A percentile compares a stretch with the other conserved stretches of the same genome.
Evolutionary conservation across 1,140 invertebrate genomes (phyloP).

Genomic region (Drosophila suzukii): DNA sequence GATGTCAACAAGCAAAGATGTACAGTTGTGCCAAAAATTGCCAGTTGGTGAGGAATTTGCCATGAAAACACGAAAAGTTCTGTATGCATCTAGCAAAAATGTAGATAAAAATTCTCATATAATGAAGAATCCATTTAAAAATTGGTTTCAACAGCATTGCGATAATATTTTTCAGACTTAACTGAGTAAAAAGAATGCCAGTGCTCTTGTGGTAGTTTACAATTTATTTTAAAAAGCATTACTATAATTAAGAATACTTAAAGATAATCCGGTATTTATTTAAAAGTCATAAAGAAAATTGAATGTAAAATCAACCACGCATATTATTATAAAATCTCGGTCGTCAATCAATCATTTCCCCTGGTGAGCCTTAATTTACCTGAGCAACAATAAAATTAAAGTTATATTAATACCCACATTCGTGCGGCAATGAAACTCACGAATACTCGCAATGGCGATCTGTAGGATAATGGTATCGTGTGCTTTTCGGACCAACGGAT

Average conservation of each 20-base stretch:
- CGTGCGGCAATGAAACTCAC: slow-evolving; percentile 31
- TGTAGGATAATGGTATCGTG: slow-evolving; percentile 31
- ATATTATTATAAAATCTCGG: slow-evolving; percentile 12
- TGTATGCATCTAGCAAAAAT: too few species aligned
- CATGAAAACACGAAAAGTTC: neutral
- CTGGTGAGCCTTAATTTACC: slow-evolving; percentile 14
- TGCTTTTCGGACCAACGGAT: slow-evolving; percentile 29
- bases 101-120: too few species aligned
- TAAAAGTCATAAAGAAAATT: slow-evolving; percentile 1
- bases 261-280: neutral
- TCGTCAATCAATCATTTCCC: slow-evolving; percentile 21
- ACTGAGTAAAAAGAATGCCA: too few species aligned
- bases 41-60: neutral
- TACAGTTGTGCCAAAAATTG: neutral
- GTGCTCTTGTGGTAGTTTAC: too few species aligned
- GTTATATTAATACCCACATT: slow-evolving; percentile 40
- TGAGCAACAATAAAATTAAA: slow-evolving; percentile 28
- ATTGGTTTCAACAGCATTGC: too few species aligned
- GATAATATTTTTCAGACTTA: too few species aligned
- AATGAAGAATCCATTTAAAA: too few species aligned
- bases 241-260: neutral
- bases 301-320: slow-evolving; percentile 2
- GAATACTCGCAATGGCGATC: neutral
- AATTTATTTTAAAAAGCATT: neutral
- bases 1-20: slow-evolving; percentile 1